These are phyloP conservation scores for Meliscaeva auricollis DNA, from an alignment of 2,888 invertebrate species.

Conservation along the genomic window DNA sequence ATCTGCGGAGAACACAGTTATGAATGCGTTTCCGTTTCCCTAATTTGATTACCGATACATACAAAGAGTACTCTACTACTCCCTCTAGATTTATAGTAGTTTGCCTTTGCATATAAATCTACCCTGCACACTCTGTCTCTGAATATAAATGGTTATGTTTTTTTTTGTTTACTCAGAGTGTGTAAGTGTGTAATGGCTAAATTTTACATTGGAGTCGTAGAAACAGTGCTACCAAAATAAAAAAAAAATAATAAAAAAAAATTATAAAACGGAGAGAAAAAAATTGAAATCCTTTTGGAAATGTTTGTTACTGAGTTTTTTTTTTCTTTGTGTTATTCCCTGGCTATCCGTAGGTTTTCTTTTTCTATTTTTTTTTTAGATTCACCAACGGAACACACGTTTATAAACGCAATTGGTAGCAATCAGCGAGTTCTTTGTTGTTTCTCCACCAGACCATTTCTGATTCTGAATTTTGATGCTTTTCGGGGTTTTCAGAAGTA, in stretches of 20 bases:
- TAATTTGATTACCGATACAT: constrained; percentile 64
- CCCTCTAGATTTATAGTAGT: constrained; percentile 25
- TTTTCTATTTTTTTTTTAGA: neutral
- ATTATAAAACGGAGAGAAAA: neutral
- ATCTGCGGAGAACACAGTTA: constrained; percentile 11
- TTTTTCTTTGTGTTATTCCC: neutral
- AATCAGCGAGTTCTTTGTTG: constrained; percentile 67
- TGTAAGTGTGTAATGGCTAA: constrained; percentile 32
- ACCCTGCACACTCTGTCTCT: neutral
- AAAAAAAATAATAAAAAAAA: constrained; percentile 10
- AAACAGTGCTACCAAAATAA: neutral
- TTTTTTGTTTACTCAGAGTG: constrained; percentile 10
- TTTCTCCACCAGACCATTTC: constrained; percentile 27
- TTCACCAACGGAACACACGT: constrained; percentile 47
- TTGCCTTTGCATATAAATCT: neutral
- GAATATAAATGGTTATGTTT: constrained; percentile 6
- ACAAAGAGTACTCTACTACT: no score
- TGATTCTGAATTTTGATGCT: constrained; percentile 1
- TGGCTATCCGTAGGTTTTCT: constrained; percentile 25
- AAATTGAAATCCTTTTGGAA: constrained; percentile 30
- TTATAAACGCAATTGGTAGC: constrained; percentile 66
- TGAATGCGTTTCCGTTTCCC: constrained; percentile 60
- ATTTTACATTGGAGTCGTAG: constrained; percentile 26
- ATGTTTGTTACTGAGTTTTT: constrained; percentile 10
- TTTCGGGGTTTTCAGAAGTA: neutral